These are phyloP conservation scores for Heteromyza rotundicornis DNA, from an alignment of 2,888 invertebrate genomes.

Conservation along the genomic window DNA sequence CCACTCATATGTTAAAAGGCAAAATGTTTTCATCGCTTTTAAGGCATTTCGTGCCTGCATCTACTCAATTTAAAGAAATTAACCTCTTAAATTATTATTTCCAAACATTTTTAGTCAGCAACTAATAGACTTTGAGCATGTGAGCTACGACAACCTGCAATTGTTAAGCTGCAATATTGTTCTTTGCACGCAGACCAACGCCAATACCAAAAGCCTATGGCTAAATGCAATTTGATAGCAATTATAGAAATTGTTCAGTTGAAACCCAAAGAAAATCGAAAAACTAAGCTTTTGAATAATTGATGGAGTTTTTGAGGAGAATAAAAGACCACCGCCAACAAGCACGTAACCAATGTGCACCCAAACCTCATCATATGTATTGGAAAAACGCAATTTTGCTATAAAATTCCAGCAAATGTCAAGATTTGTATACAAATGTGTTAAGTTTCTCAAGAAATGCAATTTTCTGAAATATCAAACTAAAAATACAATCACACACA, in stretches of 20 bases:
- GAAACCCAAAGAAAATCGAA: neutral
- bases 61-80: too few relatives aligned
- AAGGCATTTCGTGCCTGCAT: too few relatives aligned
- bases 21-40: too few relatives aligned
- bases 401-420: neutral
- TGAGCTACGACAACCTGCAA: too few relatives aligned
- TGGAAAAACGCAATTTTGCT: slow-evolving; percentile 1
- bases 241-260: neutral
- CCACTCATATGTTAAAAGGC: too few relatives aligned
- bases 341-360: neutral
- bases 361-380: neutral
- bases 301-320: neutral
- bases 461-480: slow-evolving; percentile 10
- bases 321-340: neutral
- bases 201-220: neutral
- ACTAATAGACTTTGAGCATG: too few relatives aligned
- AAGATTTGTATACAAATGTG: neutral
- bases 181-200: too few relatives aligned
- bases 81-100: too few relatives aligned
- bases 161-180: too few relatives aligned
- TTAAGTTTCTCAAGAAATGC: slow-evolving; percentile 17
- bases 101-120: too few relatives aligned
- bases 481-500: neutral
- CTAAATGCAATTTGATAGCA: neutral
- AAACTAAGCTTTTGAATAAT: neutral